These are phyloP conservation scores for Cerastis rubricosa DNA, from an alignment of 2,888 invertebrate species.

Conservation along the genomic window DNA sequence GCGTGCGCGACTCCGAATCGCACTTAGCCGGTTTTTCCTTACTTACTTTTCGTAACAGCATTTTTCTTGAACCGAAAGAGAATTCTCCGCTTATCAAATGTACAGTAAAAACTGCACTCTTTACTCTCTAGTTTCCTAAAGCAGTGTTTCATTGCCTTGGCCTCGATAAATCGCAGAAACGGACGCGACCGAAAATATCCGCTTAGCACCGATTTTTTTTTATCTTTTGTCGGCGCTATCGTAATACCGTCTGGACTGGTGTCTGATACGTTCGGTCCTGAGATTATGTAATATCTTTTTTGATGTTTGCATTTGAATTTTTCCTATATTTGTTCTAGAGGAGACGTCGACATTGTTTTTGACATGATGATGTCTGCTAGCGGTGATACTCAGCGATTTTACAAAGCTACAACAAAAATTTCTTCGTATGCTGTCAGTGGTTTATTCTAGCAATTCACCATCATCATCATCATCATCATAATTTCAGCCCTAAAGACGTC, in stretches of 20 bases:
- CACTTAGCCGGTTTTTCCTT: too few species aligned
- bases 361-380: neutral
- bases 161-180: constrained; percentile 48
- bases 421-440: too few species aligned
- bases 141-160: constrained; percentile 35
- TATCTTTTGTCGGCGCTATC: constrained; percentile 40
- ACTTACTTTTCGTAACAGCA: neutral
- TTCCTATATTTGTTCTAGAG: constrained; percentile 10
- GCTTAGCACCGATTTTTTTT: constrained; percentile 41
- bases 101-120: neutral
- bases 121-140: neutral
- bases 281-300: constrained; percentile 15
- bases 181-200: constrained; percentile 48
- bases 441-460: too few species aligned
- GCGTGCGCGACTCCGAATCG: too few species aligned
- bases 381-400: neutral
- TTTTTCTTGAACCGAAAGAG: neutral
- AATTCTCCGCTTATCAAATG: neutral
- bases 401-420: neutral
- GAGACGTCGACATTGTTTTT: neutral
- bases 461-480: too few species aligned
- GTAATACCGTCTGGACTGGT: constrained; percentile 23
- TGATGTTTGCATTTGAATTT: neutral
- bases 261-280: constrained; percentile 28
- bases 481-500: too few species aligned